Percentiles rank a stretch among this genome's conserved stretches.
These are phyloP conservation scores for Hyperoodon ampullatus DNA, from an alignment of 2,113 vertebrate species.

Conservation along the genomic window DNA sequence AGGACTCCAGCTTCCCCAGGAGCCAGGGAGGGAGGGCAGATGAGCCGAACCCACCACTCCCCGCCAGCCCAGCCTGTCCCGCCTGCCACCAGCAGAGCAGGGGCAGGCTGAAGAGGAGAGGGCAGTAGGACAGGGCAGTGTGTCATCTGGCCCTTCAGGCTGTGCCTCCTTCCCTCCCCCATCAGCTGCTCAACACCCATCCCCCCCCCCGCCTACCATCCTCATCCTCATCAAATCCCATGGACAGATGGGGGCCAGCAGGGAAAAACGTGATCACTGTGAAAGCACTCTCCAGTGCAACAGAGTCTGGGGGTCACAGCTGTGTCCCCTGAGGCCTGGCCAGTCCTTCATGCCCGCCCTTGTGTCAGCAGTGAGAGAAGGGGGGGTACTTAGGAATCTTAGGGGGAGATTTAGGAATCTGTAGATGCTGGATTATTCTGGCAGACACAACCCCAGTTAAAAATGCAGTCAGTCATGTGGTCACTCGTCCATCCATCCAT, in stretches of 20 bases:
- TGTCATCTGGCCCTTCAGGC: conserved; percentile 56
- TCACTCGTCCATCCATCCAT: background rate
- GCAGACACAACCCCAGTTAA: background rate
- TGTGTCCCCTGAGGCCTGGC: conserved; percentile 61
- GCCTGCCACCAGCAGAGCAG: background rate
- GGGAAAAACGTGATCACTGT: conserved; percentile 56
- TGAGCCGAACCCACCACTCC: background rate
- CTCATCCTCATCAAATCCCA: conserved; percentile 73
- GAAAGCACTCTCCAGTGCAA: conserved; percentile 61
- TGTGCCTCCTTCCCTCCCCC: conserved; percentile 32
- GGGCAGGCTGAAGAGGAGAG: background rate
- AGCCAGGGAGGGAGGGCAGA: background rate
- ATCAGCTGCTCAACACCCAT: conserved; percentile 27
- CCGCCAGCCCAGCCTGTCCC: background rate
- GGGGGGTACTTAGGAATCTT: background rate
- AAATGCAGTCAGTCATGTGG: background rate
- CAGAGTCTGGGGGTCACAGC: conserved; percentile 65
- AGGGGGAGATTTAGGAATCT: background rate
- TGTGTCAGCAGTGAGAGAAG: background rate
- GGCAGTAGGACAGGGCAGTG: conserved; percentile 44
- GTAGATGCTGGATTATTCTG: background rate
- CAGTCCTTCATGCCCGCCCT: conserved; percentile 16
- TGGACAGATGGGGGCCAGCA: conserved; percentile 69
- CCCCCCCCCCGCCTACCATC: conserved; percentile 57
- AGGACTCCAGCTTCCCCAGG: background rate